A percentile compares a stretch with the other conserved stretches of the same genome.
These are phyloP conservation scores for Uria aalge DNA, from an alignment of 2,113 vertebrate genomes.

Conservation along the genomic window DNA sequence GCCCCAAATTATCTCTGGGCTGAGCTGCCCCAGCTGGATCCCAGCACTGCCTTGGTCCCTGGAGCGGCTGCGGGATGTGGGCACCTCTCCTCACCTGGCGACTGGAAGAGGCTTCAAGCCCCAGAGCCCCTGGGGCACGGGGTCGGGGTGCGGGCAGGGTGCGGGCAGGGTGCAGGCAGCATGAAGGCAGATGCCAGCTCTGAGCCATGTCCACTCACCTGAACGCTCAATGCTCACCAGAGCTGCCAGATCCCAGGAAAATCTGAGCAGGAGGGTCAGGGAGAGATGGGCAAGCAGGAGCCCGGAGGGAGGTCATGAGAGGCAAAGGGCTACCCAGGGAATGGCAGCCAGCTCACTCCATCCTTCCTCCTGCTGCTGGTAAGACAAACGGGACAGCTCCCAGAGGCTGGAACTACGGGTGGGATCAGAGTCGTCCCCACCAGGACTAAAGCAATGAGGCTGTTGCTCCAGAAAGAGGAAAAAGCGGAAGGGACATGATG, in stretches of 20 bases:
- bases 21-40: background rate
- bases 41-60: background rate
- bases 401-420: background rate
- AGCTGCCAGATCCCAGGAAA: no score
- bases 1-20: background rate
- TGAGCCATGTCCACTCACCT: background rate
- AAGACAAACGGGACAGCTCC: background rate
- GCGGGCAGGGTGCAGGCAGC: background rate
- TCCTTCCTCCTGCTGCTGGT: background rate
- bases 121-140: background rate
- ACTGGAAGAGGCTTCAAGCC: background rate
- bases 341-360: background rate
- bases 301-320: background rate
- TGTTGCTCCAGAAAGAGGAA: background rate
- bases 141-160: background rate
- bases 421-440: background rate
- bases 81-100: rapidly evolving
- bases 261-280: background rate
- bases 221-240: rapidly evolving
- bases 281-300: background rate
- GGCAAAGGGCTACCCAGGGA: background rate
- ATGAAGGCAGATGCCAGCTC: background rate
- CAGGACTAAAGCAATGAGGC: background rate
- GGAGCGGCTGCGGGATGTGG: background rate
- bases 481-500: background rate